Conservation (phyloP, 1,140 invertebrate genomes). For the Homalodisca vitripennis region DNA sequence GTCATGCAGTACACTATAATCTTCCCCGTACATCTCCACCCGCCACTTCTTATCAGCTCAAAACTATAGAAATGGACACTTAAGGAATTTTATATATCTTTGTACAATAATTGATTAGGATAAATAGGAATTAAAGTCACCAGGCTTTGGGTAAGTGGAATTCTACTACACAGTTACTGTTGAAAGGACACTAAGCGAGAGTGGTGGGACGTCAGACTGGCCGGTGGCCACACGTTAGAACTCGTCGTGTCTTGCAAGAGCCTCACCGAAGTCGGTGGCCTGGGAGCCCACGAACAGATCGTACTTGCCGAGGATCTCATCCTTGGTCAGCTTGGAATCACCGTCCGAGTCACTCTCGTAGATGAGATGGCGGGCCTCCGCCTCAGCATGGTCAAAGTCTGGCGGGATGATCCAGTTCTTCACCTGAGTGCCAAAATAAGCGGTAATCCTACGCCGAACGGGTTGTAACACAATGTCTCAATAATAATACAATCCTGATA, state of each 20-base stretch:
- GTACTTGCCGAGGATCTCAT: slow-evolving; percentile 93
- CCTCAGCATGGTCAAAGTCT: slow-evolving; percentile 95
- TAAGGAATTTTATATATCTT: neutral
- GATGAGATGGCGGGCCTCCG: slow-evolving; percentile 94
- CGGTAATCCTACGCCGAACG: no score
- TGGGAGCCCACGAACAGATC: slow-evolving; percentile 98
- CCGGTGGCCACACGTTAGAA: slow-evolving; percentile 74
- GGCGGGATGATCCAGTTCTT: slow-evolving; percentile 93
- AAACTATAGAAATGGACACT: neutral
- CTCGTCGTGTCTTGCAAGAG: slow-evolving; percentile 90
- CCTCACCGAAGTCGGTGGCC: slow-evolving; percentile 98
- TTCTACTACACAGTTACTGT: neutral
- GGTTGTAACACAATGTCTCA: no score
- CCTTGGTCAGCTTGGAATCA: slow-evolving; percentile 86
- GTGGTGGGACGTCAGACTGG: no score
- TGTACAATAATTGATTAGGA: neutral
- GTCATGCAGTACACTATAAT: no score
- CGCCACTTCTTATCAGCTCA: no score
- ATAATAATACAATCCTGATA: no score
- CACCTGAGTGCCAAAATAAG: slow-evolving; percentile 59
- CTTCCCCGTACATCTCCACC: no score
- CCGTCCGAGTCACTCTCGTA: slow-evolving; percentile 89
- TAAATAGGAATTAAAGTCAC: neutral
- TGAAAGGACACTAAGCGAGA: no score
- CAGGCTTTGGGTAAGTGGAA: neutral